Conservation (phyloP, 2,797 vertebrate genomes). For the Lemur catta region DNA sequence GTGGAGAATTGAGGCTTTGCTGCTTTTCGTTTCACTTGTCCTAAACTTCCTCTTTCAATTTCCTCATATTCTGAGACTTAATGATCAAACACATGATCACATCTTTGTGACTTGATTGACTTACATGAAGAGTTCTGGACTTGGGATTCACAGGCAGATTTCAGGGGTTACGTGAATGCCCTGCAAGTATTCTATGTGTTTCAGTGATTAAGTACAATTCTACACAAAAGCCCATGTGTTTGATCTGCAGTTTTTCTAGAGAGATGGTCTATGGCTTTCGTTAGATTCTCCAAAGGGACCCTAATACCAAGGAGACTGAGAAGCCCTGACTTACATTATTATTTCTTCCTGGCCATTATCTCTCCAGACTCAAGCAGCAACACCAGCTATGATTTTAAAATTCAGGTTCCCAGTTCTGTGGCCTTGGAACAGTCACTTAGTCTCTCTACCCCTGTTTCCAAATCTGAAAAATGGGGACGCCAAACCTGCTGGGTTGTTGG, state of each 20-base stretch:
- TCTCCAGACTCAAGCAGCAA: neutral
- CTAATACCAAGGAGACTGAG: neutral
- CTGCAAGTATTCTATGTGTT: neutral
- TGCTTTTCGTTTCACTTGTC: neutral
- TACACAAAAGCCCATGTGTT: neutral
- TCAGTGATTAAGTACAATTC: neutral
- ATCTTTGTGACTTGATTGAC: neutral
- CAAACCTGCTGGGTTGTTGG: neutral
- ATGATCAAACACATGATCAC: neutral
- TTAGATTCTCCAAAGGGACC: neutral
- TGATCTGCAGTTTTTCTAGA: neutral
- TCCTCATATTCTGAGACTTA: conserved; percentile 26
- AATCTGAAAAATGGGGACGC: neutral
- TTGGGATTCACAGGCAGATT: neutral
- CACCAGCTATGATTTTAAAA: neutral
- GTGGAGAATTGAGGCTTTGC: neutral
- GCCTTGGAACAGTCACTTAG: neutral
- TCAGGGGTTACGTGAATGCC: neutral
- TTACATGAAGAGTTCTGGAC: conserved; percentile 3
- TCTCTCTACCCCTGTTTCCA: neutral
- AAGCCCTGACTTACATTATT: neutral
- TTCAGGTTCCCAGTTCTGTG: neutral
- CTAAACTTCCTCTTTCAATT: neutral
- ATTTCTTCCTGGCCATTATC: neutral
- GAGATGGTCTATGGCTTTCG: neutral